These are phyloP conservation scores for Bubalus kerabau DNA, from an alignment of 2,113 vertebrate species.

Conservation along the genomic window DNA sequence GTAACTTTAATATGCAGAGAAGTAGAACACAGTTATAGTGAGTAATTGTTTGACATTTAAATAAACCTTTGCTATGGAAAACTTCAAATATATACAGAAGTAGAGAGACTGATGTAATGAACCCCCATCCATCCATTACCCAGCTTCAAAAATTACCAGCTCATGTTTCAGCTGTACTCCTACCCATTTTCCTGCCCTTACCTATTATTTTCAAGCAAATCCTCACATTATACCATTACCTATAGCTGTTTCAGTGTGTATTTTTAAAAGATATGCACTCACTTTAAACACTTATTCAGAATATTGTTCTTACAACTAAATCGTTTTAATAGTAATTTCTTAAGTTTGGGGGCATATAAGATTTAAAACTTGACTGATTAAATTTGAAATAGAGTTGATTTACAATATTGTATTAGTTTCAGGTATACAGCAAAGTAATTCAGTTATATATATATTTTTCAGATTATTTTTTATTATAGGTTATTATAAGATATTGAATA, in stretches of 20 bases:
- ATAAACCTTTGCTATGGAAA: background rate
- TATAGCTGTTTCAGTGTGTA: background rate
- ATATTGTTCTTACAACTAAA: background rate
- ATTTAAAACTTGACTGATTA: background rate
- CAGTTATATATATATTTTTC: background rate
- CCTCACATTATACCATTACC: background rate
- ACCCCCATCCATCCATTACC: background rate
- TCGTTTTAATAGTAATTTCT: background rate
- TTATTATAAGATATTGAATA: background rate
- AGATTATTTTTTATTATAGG: background rate
- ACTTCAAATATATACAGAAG: background rate
- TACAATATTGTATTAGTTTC: background rate
- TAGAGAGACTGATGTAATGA: background rate
- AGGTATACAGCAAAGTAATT: background rate
- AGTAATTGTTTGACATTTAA: slow-evolving; percentile 19
- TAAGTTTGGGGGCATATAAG: background rate
- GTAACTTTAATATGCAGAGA: background rate
- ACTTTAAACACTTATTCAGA: background rate
- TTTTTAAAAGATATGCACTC: background rate
- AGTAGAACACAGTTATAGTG: background rate
- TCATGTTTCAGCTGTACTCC: background rate
- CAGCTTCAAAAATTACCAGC: background rate
- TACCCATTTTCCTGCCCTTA: background rate
- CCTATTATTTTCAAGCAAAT: background rate
- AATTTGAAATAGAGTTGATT: background rate